Conservation (phyloP, 2,113 vertebrate species). For the Ailurus styani region DNA sequence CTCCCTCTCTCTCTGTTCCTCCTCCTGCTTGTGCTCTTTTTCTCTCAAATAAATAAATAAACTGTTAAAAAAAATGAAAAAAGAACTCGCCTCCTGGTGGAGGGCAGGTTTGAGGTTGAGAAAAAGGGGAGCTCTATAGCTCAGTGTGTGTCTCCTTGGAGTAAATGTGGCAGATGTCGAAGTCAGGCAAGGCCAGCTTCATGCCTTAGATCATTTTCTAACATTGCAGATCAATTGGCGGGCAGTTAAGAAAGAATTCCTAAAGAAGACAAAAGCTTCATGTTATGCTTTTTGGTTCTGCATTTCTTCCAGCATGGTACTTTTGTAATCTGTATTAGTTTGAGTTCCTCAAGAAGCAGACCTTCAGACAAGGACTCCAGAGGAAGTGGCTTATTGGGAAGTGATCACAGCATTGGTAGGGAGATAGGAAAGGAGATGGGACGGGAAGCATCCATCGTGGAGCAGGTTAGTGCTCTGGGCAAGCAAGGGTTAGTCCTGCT, state of each 20-base stretch:
- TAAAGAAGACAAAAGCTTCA: neutral
- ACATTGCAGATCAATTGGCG: neutral
- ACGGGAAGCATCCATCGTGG: neutral
- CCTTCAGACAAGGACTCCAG: neutral
- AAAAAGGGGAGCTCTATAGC: neutral
- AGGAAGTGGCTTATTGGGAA: neutral
- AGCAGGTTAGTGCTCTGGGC: neutral
- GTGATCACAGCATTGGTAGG: neutral
- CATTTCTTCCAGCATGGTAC: neutral
- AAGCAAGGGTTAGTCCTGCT: neutral
- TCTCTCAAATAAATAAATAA: no score
- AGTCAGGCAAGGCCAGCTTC: neutral
- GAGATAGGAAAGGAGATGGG: neutral
- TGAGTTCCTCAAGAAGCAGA: neutral
- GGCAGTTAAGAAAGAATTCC: neutral
- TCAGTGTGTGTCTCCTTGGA: neutral
- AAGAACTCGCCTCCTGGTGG: neutral
- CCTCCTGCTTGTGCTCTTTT: no score
- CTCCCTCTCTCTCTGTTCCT: no score
- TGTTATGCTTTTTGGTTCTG: neutral
- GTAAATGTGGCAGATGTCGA: neutral
- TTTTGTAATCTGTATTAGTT: neutral
- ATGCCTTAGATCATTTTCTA: neutral
- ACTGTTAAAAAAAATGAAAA: no score
- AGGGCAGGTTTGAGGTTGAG: neutral